A percentile compares a stretch with the other conserved stretches of the same genome.
Evolutionary conservation across 2,797 vertebrate species (phyloP).

Genomic region (Carapus acus): DNA sequence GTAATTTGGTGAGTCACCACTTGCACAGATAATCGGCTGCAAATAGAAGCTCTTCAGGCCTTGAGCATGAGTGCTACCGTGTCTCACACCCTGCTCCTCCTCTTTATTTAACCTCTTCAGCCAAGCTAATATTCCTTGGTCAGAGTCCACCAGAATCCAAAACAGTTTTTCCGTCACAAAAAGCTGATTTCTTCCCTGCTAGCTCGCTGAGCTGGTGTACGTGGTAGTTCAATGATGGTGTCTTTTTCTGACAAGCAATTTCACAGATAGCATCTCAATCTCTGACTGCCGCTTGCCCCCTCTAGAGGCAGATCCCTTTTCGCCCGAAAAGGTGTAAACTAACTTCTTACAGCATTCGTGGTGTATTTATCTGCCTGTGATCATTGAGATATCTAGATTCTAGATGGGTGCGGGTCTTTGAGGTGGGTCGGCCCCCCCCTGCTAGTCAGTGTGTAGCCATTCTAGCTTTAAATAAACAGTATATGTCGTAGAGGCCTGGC

Average conservation of each 20-base stretch:
- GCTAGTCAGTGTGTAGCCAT: constrained; percentile 17
- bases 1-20: too few species aligned
- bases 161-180: constrained; percentile 23
- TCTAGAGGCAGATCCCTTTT: constrained; percentile 29
- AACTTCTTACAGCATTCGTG: constrained; percentile 20
- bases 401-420: constrained; percentile 28
- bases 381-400: too few species aligned
- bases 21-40: too few species aligned
- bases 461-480: too few species aligned
- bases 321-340: constrained; percentile 27
- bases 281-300: constrained; percentile 25
- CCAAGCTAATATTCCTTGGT: not conserved
- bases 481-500: too few species aligned
- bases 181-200: not conserved
- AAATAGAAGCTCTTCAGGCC: constrained; percentile 1
- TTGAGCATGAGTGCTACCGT: constrained; percentile 5
- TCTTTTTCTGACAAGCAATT: constrained; percentile 58
- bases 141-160: constrained; percentile 24
- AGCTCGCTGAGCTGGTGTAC: constrained; percentile 33
- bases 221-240: constrained; percentile 46
- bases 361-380: constrained; percentile 20
- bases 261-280: constrained; percentile 58
- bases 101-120: constrained; percentile 1
- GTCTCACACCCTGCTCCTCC: constrained; percentile 14
- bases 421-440: constrained; percentile 34